phyloP scores from a whole-genome alignment of 2,113 vertebrate species.

The Grus americana region DNA sequence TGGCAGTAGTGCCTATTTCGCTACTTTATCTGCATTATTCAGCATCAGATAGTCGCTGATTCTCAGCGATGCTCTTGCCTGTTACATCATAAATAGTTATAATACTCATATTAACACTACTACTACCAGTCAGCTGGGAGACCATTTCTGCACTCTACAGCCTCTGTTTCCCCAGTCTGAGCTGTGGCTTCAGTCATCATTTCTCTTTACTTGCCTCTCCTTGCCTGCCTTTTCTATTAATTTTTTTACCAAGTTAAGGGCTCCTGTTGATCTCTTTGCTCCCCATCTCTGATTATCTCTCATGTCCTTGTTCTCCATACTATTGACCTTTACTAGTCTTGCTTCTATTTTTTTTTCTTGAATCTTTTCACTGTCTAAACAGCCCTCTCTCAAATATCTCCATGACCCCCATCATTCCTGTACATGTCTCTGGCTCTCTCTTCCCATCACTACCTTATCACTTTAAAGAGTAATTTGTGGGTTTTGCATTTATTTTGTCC shows the following conservation, averaged over 20 bases:
- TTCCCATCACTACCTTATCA: neutral
- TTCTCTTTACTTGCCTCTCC: neutral
- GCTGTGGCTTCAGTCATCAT: neutral
- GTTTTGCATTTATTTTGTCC: neutral
- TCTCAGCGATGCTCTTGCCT: neutral
- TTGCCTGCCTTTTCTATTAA: neutral
- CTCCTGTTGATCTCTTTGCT: neutral
- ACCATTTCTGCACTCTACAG: neutral
- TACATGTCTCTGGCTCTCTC: neutral
- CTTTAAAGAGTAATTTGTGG: neutral
- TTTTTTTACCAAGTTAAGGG: neutral
- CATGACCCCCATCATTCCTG: accelerated
- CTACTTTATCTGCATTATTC: neutral
- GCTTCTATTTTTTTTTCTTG: neutral
- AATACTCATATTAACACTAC: neutral
- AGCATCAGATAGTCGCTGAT: neutral
- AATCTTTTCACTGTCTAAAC: neutral
- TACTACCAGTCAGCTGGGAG: neutral
- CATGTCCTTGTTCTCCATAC: neutral
- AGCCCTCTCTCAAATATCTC: neutral
- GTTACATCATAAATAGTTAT: neutral
- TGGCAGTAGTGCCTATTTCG: neutral
- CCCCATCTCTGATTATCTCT: neutral
- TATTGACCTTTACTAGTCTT: neutral
- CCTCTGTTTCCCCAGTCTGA: neutral